These are phyloP conservation scores for Mormyrus hasselquistii DNA, from an alignment of 2,797 vertebrate species.

Conservation along the genomic window DNA sequence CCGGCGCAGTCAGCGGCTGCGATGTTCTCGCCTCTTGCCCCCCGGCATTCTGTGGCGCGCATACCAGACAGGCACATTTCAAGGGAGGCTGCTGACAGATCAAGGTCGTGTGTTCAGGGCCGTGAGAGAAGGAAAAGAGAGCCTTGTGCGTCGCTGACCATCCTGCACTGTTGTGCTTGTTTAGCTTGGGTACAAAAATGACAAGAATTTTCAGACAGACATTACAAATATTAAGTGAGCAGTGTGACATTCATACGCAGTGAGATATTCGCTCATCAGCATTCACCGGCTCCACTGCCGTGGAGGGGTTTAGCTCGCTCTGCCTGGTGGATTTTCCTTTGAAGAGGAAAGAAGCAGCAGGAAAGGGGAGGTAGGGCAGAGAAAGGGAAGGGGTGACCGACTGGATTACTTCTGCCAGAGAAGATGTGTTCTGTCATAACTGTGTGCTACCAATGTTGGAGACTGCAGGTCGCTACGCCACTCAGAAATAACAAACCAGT, in stretches of 20 bases:
- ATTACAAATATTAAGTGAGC: background rate
- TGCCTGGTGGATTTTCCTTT: constrained; percentile 6
- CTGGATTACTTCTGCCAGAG: background rate
- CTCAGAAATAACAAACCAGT: background rate
- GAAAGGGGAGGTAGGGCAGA: background rate
- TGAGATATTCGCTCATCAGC: background rate
- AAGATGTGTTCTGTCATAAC: background rate
- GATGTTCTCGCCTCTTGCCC: background rate
- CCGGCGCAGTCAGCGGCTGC: background rate
- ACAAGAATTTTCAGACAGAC: background rate
- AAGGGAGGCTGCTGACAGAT: background rate
- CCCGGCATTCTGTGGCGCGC: background rate
- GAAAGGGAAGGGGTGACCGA: background rate
- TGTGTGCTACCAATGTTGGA: background rate
- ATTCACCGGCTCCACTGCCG: background rate
- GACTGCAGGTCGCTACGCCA: background rate
- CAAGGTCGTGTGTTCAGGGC: background rate
- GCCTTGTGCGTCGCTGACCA: background rate
- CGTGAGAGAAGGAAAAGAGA: background rate
- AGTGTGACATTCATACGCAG: background rate
- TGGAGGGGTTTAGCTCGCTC: background rate
- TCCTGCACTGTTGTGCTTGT: background rate
- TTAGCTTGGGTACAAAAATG: background rate
- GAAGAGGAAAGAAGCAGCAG: background rate
- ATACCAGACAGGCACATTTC: background rate